These are phyloP conservation scores for Lutjanus erythropterus DNA, from an alignment of 2,113 vertebrate species.

Conservation along the genomic window DNA sequence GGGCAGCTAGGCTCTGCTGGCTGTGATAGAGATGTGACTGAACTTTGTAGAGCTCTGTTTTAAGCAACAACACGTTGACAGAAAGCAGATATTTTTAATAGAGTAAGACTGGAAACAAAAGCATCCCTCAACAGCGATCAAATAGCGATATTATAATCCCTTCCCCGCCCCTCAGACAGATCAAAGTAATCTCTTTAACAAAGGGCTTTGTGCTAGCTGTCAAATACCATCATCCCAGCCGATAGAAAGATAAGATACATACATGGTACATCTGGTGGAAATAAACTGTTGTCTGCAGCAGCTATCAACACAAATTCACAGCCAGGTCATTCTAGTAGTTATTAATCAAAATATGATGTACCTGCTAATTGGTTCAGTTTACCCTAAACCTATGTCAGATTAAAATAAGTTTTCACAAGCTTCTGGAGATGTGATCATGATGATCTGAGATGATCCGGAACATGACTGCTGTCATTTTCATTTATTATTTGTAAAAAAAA, in stretches of 20 bases:
- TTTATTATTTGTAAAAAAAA: too few relatives aligned
- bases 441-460: too few relatives aligned
- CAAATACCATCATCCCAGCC: conserved; percentile 62
- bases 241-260: neutral
- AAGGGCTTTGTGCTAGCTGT: conserved; percentile 79
- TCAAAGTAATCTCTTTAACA: conserved; percentile 82
- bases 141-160: conserved; percentile 60
- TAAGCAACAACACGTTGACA: neutral
- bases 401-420: too few relatives aligned
- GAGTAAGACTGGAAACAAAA: conserved; percentile 31
- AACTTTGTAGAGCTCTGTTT: conserved; percentile 52
- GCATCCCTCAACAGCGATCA: conserved; percentile 23
- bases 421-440: too few relatives aligned
- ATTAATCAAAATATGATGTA: too few relatives aligned
- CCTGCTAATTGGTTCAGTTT: too few relatives aligned
- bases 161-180: conserved; percentile 65
- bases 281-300: neutral
- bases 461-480: too few relatives aligned
- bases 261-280: neutral
- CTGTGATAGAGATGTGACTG: conserved; percentile 38
- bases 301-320: neutral
- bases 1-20: conserved; percentile 29
- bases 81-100: conserved; percentile 1
- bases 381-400: too few relatives aligned
- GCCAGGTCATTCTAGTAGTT: too few relatives aligned